Base-by-base conservation (phyloP, 1,140 invertebrate species). In the Apis dorsata region DNA sequence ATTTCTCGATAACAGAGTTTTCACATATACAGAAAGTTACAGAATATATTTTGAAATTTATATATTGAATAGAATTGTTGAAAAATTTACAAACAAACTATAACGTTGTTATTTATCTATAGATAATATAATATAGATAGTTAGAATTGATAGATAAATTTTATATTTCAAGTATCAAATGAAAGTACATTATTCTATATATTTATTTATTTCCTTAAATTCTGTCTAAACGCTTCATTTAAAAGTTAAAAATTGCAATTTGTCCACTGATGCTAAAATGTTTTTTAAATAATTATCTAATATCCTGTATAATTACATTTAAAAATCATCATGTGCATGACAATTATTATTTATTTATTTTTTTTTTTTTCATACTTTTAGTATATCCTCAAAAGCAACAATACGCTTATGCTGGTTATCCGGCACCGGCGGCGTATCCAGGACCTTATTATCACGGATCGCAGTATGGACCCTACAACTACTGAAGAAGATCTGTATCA, bases 301-400 rank as follows among this genome's bases (percentile, higher is more conserved):
- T 44, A 44, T 44, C 5, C 5, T 44, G 34, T 44, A 44, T 44
- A 73, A 19, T 13, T 49, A 13, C 24, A 44, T 53, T 53, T 70
- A 79, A 79, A 68, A 79, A 79, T 49, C 68, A 74, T 53, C 34
- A 11, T 1, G n/a, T 51, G 5, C 7, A 62, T 17, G 51, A 13
- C 21, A 51, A 34, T 60, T 4, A 49, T 66, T 34, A 66, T 19
- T 10, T 34, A 34, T 34, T 34, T 34, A 1, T 65, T 65, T 10
- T 44, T 7, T 17, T 75, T 59, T 21, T 57, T 53, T 24, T 24
- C 57, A 17, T 59, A 55, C 79, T 95, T 94, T 49, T 95, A 98
- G 97, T 98, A 83, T 98, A 98, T 94, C 98, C 98, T 24, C 98
- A 98, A 93, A 99, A 99, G 93, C 97, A 98, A 93, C 97, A 98